Evolutionary conservation across 2,797 vertebrate genomes (phyloP).

Genomic region (Vespertilio murinus): DNA sequence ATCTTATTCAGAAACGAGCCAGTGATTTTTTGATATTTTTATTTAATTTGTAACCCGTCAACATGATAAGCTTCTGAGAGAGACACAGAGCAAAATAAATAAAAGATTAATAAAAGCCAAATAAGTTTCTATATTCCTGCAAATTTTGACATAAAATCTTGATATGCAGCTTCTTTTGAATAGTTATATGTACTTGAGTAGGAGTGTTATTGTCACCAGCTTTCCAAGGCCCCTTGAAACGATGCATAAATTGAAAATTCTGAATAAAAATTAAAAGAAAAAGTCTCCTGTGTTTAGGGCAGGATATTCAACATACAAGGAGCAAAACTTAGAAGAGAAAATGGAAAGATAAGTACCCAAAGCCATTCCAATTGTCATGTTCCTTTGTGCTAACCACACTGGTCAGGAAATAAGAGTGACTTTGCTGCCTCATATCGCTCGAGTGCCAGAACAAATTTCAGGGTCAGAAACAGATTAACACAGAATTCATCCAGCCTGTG

Average conservation of each 20-base stretch:
- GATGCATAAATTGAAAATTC: constrained; percentile 45
- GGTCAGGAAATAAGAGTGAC: neutral
- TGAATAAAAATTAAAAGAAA: constrained; percentile 32
- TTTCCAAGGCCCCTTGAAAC: constrained; percentile 21
- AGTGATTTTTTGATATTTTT: constrained; percentile 81
- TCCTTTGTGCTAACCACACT: constrained; percentile 1
- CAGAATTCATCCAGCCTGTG: neutral
- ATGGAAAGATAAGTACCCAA: neutral
- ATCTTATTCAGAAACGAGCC: constrained; percentile 79
- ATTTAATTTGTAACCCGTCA: constrained; percentile 81
- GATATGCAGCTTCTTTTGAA: constrained; percentile 55
- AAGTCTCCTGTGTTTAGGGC: neutral
- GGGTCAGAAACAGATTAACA: neutral
- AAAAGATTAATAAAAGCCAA: constrained; percentile 82
- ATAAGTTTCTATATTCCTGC: constrained; percentile 65
- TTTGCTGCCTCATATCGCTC: neutral
- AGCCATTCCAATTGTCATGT: neutral
- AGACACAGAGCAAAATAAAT: constrained; percentile 77
- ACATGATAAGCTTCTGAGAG: constrained; percentile 77
- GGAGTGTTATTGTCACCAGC: constrained; percentile 21
- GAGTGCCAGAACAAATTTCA: neutral
- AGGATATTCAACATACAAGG: neutral
- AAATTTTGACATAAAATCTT: constrained; percentile 76
- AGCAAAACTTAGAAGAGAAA: neutral
- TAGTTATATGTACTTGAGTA: constrained; percentile 45